A percentile compares a stretch with the other conserved stretches of the same genome.
Evolutionary conservation across 2,888 invertebrate genomes (phyloP).

Genomic region (Melanostoma scalare): DNA sequence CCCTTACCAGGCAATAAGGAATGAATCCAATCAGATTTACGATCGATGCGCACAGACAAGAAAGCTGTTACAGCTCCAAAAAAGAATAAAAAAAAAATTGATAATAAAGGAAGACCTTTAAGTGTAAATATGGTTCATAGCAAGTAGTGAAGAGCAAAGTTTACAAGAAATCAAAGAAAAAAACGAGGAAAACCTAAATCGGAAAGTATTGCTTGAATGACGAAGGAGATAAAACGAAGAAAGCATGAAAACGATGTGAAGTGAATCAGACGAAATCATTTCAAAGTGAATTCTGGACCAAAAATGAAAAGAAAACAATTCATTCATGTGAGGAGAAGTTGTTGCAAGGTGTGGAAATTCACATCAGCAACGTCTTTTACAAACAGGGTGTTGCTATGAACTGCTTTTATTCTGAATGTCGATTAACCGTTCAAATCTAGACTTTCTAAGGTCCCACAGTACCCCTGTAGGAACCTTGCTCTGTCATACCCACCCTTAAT

Average conservation of each 20-base stretch:
- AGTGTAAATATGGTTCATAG: conserved; percentile 37
- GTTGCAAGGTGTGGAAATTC: too few relatives aligned
- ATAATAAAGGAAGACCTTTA: conserved; percentile 10
- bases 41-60: conserved; percentile 39
- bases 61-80: conserved; percentile 30
- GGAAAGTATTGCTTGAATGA: conserved; percentile 41
- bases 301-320: conserved; percentile 2
- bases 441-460: too few relatives aligned
- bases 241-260: conserved; percentile 42
- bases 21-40: conserved; percentile 67
- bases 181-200: conserved; percentile 44
- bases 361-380: too few relatives aligned
- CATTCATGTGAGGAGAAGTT: conserved; percentile 15
- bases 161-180: not conserved
- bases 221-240: not conserved
- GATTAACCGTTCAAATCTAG: too few relatives aligned
- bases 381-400: too few relatives aligned
- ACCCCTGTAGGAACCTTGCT: too few relatives aligned
- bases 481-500: too few relatives aligned
- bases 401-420: too few relatives aligned
- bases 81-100: not conserved
- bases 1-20: conserved; percentile 65
- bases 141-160: not conserved
- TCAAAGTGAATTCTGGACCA: not conserved
- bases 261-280: conserved; percentile 53